Base-by-base conservation (phyloP, 1,140 invertebrate genomes). In the Macrobrachium nipponense region DNA sequence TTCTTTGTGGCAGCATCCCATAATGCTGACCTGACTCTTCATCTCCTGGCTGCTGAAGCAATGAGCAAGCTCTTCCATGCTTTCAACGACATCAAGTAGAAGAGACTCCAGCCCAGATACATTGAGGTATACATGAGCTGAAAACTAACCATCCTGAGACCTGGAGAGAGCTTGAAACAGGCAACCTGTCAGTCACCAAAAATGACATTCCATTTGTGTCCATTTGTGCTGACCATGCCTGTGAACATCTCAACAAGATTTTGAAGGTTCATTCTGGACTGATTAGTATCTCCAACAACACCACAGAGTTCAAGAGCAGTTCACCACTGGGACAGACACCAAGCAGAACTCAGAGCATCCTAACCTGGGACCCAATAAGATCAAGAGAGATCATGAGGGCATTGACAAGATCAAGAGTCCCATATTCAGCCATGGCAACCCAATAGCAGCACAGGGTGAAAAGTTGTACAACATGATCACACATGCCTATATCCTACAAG, bases 221-320 rank as follows among this genome's bases (percentile, higher is more conserved):
- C 36, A 68, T 80, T 11, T 5, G 61, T 6, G 14, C 76, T 61
- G 76, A 78, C 64, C 79, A 66, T 43, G 79, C 79, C 0, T 70
- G 61, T 51, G 64, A 80, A 66, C 79, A 80, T 36, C 15, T 70
- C 17, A 80, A 80, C 79, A 80, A 80, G 0, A 61, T 66, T 4
- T 68, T 43, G 79, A 27, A 80, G 61, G n/a, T 66, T 68, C 79
- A 43, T 20, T 80, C 20, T 70, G 36, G 64, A 17, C 20, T 80
- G 7, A 4, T 66, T 64, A 0, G 87, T 70, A 86, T 88, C 18
- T 88, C 86, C 12, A 87, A 87, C 44, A 87, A 88, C 64, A 59
- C 44, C 36, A 8, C 7, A 51, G 51, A 51, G 51, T 51, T 51
- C 51, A 12, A 51, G 7, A 51, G 7, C 12, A 51, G 51, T 51